These are phyloP conservation scores for Centropyge bicolor DNA, from an alignment of 2,797 vertebrate genomes.

Conservation along the genomic window DNA sequence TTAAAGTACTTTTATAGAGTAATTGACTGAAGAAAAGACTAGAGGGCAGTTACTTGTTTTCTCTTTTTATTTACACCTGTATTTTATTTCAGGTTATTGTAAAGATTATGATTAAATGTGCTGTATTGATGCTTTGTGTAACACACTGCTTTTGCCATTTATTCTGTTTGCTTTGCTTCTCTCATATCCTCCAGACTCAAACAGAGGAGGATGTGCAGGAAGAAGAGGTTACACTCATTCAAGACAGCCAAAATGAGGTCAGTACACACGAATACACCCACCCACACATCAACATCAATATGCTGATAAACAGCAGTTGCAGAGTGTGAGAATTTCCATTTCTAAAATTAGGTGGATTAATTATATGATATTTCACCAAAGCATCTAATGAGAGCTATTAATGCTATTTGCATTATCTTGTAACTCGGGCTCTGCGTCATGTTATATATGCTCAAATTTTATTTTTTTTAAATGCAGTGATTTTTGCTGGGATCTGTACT, in stretches of 20 bases:
- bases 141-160: not conserved
- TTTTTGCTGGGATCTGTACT: no score
- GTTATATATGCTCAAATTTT: no score
- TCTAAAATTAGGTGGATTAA: not conserved
- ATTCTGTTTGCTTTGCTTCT: slow-evolving; percentile 15
- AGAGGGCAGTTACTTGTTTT: no score
- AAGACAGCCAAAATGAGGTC: slow-evolving; percentile 81
- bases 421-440: not conserved
- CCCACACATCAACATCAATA: not conserved
- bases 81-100: slow-evolving; percentile 1
- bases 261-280: slow-evolving; percentile 25
- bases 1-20: not conserved
- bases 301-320: not conserved
- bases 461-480: no score
- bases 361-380: not conserved
- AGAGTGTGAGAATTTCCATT: not conserved
- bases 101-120: not conserved
- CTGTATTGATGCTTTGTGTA: not conserved
- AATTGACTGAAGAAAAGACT: not conserved
- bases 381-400: not conserved
- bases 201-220: slow-evolving; percentile 76
- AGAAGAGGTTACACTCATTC: slow-evolving; percentile 79
- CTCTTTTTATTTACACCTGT: not conserved
- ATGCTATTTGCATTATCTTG: not conserved
- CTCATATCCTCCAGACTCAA: slow-evolving; percentile 70